Evolutionary conservation across 2,888 invertebrate genomes (phyloP).

Genomic region (Ectropis crepuscularia): DNA sequence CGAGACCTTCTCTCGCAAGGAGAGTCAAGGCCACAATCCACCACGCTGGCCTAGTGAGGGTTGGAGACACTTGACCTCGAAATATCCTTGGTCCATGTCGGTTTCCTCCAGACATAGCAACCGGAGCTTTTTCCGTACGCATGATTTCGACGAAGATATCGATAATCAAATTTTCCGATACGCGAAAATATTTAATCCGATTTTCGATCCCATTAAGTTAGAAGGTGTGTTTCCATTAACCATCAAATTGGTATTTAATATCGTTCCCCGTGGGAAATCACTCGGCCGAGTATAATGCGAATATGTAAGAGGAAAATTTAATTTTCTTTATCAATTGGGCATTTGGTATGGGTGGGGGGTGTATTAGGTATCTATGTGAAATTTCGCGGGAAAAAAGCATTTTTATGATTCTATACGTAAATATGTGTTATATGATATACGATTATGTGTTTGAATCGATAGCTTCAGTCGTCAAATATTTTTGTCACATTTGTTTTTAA

Average conservation of each 20-base stretch:
- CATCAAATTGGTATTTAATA: slow-evolving; percentile 39
- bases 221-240: slow-evolving; percentile 16
- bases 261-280: slow-evolving; percentile 65
- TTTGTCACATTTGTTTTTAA: no score
- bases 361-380: slow-evolving; percentile 33
- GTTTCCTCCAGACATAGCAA: neutral
- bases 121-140: neutral
- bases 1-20: no score
- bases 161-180: slow-evolving; percentile 9
- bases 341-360: slow-evolving; percentile 33
- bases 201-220: slow-evolving; percentile 20
- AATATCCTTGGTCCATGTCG: no score
- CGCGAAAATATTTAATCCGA: slow-evolving; percentile 27
- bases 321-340: slow-evolving; percentile 40
- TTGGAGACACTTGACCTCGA: no score
- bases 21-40: no score
- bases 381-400: slow-evolving; percentile 33
- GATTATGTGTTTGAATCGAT: neutral
- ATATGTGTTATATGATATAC: slow-evolving; percentile 1
- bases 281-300: slow-evolving; percentile 52
- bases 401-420: slow-evolving; percentile 25
- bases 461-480: no score
- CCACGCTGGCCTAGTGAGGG: no score
- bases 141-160: neutral
- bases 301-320: slow-evolving; percentile 52